These are phyloP conservation scores for Steatocranus sp. DNA, from an alignment of 2,797 vertebrate species.

Conservation along the genomic window DNA sequence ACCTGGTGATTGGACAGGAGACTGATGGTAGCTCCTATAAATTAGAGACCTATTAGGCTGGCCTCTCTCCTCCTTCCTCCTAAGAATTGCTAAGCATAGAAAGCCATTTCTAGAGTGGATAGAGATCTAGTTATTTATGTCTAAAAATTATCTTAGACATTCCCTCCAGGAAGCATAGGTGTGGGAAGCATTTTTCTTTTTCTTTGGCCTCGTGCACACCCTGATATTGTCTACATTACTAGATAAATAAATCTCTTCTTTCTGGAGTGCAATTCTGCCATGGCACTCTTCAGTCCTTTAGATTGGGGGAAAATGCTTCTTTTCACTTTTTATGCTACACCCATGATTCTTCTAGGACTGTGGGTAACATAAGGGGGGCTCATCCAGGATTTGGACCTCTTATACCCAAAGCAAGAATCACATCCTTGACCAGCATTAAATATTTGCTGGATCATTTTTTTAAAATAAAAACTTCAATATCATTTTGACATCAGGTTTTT, in stretches of 20 bases:
- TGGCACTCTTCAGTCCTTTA: not conserved
- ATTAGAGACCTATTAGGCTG: fast-evolving
- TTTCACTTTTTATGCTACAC: not conserved
- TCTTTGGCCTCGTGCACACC: not conserved
- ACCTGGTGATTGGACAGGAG: not conserved
- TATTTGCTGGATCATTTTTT: not conserved
- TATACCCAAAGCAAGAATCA: not conserved
- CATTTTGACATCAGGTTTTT: not conserved
- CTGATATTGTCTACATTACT: not conserved
- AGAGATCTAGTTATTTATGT: not conserved
- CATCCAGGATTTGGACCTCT: not conserved
- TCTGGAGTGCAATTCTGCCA: not conserved
- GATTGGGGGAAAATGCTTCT: not conserved
- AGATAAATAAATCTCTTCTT: not conserved
- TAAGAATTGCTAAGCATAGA: not conserved
- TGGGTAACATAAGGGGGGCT: not conserved
- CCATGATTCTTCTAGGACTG: not conserved
- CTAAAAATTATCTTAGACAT: fast-evolving
- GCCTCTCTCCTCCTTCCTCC: fast-evolving
- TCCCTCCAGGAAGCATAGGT: not conserved
- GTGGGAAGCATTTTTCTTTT: not conserved
- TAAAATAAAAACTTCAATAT: not conserved
- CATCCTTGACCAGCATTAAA: not conserved
- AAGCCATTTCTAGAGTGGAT: not conserved
- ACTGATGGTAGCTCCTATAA: not conserved